Conservation (phyloP, 1,140 invertebrate species). For the Drosophila mayri region DNA sequence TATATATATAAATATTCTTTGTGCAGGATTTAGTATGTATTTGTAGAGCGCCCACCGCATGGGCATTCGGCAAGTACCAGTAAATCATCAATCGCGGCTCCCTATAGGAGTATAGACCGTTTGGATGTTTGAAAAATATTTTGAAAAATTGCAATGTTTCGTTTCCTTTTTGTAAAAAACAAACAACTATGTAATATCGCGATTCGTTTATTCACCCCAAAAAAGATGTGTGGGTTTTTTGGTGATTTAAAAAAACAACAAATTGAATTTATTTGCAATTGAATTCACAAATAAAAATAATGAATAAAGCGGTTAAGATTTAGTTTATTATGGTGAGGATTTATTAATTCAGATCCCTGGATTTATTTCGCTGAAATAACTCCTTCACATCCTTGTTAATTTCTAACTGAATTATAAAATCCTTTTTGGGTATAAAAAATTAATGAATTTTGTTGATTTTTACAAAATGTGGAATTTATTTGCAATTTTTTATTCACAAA, state of each 20-base stretch:
- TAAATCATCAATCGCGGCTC: constrained; percentile 14
- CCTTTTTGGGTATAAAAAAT: not conserved
- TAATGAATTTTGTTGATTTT: constrained; percentile 10
- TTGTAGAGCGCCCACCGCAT: not conserved
- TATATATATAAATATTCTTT: constrained; percentile 46
- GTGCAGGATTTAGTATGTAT: constrained; percentile 32
- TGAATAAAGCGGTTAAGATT: not conserved
- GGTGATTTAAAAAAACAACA: constrained; percentile 20
- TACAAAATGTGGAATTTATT: constrained; percentile 69
- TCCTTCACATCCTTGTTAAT: not conserved
- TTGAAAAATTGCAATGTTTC: constrained; percentile 34
- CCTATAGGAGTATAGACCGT: constrained; percentile 2
- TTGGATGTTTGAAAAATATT: constrained; percentile 22
- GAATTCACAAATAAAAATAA: constrained; percentile 35
- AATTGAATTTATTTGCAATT: constrained; percentile 42
- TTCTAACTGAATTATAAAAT: too few relatives aligned
- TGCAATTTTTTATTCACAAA: constrained; percentile 69
- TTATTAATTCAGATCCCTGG: not conserved
- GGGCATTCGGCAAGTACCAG: constrained; percentile 2
- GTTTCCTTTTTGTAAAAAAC: constrained; percentile 16
- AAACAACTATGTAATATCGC: constrained; percentile 7
- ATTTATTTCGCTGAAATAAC: not conserved
- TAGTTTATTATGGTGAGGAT: not conserved
- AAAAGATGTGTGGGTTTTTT: constrained; percentile 10
- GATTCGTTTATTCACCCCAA: constrained; percentile 15